Evolutionary conservation across 2,888 invertebrate genomes (phyloP).

Genomic region (Melanargia galathea): DNA sequence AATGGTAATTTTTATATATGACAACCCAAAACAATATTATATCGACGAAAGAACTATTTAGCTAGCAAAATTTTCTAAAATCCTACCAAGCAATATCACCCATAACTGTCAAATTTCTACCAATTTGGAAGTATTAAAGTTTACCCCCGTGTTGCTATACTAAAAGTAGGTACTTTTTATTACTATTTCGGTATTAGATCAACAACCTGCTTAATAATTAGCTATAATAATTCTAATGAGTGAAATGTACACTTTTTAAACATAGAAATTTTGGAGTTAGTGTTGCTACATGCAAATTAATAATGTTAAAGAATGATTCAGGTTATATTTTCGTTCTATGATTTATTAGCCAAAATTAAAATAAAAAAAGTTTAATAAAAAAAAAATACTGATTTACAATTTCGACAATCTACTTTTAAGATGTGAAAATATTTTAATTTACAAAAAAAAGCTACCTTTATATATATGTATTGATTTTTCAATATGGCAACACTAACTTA

Average conservation of each 20-base stretch:
- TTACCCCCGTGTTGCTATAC: conserved; percentile 40
- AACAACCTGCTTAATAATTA: conserved; percentile 38
- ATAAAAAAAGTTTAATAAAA: conserved; percentile 5
- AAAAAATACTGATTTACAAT: conserved; percentile 15
- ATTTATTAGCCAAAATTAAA: conserved; percentile 17
- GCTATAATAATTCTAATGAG: conserved; percentile 42
- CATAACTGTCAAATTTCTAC: conserved; percentile 40
- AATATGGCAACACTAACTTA: conserved; percentile 64
- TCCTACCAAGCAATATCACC: conserved; percentile 44
- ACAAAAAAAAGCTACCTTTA: conserved; percentile 34
- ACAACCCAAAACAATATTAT: conserved; percentile 32
- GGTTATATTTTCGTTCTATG: conserved; percentile 14
- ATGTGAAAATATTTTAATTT: conserved; percentile 18
- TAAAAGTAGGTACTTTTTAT: conserved; percentile 36
- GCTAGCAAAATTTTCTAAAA: conserved; percentile 43
- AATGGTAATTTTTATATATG: conserved; percentile 37
- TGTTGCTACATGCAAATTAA: conserved; percentile 40
- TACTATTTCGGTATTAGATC: conserved; percentile 27
- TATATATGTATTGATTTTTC: conserved; percentile 19
- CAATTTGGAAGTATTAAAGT: conserved; percentile 39
- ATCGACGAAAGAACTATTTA: conserved; percentile 36
- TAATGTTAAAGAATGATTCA: conserved; percentile 6
- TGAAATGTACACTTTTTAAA: conserved; percentile 35
- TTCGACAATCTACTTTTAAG: conserved; percentile 25
- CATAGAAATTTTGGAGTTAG: conserved; percentile 35